Base-by-base conservation (phyloP, 2,888 invertebrate genomes). In the Masnerella sp. region DNA sequence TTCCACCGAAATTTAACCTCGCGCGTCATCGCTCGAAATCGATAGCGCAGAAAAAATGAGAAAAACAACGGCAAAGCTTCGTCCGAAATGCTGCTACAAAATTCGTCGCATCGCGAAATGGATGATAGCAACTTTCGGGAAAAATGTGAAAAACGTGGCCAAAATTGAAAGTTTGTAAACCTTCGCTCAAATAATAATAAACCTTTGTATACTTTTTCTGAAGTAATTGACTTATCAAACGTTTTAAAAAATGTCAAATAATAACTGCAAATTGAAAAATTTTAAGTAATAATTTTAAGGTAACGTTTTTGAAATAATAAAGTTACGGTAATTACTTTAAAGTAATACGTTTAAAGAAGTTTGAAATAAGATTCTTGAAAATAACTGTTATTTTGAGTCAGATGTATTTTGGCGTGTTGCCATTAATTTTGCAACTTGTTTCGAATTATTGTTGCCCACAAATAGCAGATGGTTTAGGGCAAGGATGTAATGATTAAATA, bases 1-100 rank as follows among this genome's bases (percentile, higher is more conserved):
- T 67, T 67, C 40, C 45, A 67, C 34, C 38, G 49, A 49, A 58
- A 67, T 67, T 45, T 45, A 40, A 65, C 42, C 36, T 45, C 42
- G 45, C 30, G 25, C 49, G 9, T 51, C 52, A 40, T 30, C 22
- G 22, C 14, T 54, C 15, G 38, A 47, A 65, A 65, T 65, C 38
- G 30, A 65, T 65, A 54, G 11, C n/a, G 4, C 18, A n/a, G 7
- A 22, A 52, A 28, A 38, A 38, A 17, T 49, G 40, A 49, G 49
- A 61, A 64, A 40, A 32, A 7, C 12, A 11, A 8, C 36, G 11
- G 11, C 0, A 36, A 36, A 22, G 30, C 30, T 7, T 11, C 17
- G 12, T 22, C 9, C 8, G 20, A 45, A 45, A 45, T 28, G 14
- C 36, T 18, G 40, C 9, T 9, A 30, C n/a, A 30, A 30, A 30